Base-by-base conservation (phyloP, 2,797 vertebrate species). In the Gymnothorax reevesii region DNA sequence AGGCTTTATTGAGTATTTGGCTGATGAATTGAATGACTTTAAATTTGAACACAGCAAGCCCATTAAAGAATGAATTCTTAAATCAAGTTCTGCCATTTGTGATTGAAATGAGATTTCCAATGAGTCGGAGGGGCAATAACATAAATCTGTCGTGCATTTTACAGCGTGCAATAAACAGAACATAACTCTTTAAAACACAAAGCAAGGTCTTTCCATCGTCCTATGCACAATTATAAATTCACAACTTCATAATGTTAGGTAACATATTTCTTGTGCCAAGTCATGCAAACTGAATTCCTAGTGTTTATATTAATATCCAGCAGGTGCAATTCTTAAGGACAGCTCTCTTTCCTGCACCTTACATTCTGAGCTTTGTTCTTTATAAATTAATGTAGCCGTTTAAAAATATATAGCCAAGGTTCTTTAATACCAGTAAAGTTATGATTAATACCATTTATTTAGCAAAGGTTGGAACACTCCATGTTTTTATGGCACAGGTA, bases 1-100 rank as follows among this genome's bases (percentile, higher is more conserved):
- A 95, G 95, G 94, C 95, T 92, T 93, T 98, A 99, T 98, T 97
- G 98, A 98, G 98, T 97, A 97, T 97, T 98, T 96, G 94, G 95
- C 96, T 98, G 98, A 99, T 98, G 97, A 98, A 99, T 99, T 96
- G 97, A 96, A 96, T 94, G 97, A 96, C 96, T 98, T 98, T 98
- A 97, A 97, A 98, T 97, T 96, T 97, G 97, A 97, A 97, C 96
- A 96, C 96, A 94, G 97, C 96, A 95, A 95, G 94, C 96, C 97
- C 95, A 99, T 98, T 98, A 98, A 98, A 98, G 96, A 96, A 97
- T 96, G 96, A 97, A 95, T 96, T 96, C 96, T 95, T 99, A 99
- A 99, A 99, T 99, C 98, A 99, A 95, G 92, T 94, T 92, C 97
- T 97, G 97, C 96, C 97, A 96, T 97, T 97, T 96, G 97, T 98